A percentile compares a stretch with the other conserved stretches of the same genome.
Evolutionary conservation across 2,888 invertebrate genomes (phyloP).

Genomic region (Drosophila leonis): DNA sequence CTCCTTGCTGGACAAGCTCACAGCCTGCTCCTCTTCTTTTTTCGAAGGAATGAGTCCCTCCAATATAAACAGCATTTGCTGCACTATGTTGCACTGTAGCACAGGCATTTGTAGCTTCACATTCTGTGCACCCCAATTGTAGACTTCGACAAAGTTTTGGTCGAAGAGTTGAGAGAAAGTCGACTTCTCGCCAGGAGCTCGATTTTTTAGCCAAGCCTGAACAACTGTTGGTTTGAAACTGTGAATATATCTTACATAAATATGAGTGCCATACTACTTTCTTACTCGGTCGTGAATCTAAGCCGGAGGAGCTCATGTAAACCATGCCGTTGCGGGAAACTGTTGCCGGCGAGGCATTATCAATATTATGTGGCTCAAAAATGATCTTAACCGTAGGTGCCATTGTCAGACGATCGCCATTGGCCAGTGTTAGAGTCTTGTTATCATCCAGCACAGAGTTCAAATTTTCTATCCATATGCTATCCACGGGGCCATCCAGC

Average conservation of each 20-base stretch:
- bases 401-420: constrained; percentile 98
- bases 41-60: constrained; percentile 94
- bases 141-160: constrained; percentile 90
- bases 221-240: constrained; percentile 87
- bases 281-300: constrained; percentile 94
- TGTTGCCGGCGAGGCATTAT: constrained; percentile 98
- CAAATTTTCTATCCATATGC: constrained; percentile 99
- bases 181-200: constrained; percentile 87
- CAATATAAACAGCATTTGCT: constrained; percentile 93
- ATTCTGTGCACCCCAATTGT: constrained; percentile 94
- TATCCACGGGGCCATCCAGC: constrained; percentile 97
- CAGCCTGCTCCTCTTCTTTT: constrained; percentile 87
- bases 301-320: constrained; percentile 98
- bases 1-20: constrained; percentile 86
- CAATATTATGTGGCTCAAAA: constrained; percentile 98
- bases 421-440: constrained; percentile 96
- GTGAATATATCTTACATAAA: not conserved
- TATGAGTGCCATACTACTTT: not conserved
- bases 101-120: constrained; percentile 93
- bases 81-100: constrained; percentile 95
- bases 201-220: constrained; percentile 92
- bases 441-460: constrained; percentile 99
- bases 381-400: constrained; percentile 97
- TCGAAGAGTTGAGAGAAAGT: constrained; percentile 92
- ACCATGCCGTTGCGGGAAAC: constrained; percentile 97